Evolutionary conservation across 1,140 invertebrate species (phyloP), one percentile per base, ranked within the genome.

Genomic region (Epicauta chinensis): DNA sequence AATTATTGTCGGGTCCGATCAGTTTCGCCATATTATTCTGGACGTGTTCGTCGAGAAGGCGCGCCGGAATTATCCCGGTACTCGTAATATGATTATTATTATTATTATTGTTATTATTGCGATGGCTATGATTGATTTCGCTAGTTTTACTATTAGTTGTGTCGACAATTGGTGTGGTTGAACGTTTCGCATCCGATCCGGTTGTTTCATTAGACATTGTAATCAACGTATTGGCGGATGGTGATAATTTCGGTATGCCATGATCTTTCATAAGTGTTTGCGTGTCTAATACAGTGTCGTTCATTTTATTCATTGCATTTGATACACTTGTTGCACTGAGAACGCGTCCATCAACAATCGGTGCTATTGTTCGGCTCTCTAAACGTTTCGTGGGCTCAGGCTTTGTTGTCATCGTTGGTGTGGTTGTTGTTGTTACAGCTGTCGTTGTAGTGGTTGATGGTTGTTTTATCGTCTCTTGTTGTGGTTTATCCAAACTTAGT

Each of bases 261-360:
- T 59, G 59, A 14, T 70, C 68, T 39, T 64, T 67, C 16, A 67
- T 63, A 14, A 70, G 51, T 12, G 68, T 67, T 53, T 69, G 61
- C 13, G 68, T 61, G 51, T 70, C 62, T 34, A 70, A 48, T 35
- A 70, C 68, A 13, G 68, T 70, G 43, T 70, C 66, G 55, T 69
- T 70, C 68, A 70, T 70, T 60, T 60, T 66, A 49, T 69, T 68
- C 30, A 70, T 66, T 14, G 68, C 68, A 13, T 63, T 62, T 12
- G 66, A 65, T 11, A 70, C 68, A 51, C 67, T 70, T 17, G 65
- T 69, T 23, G 68, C 65, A 53, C 67, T 70, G 31, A 69, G 51
- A 15, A 66, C 58, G 40, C 66, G 58, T 9, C 63, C 63, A 45
- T 65, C 63, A 10, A 65, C 56, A 47, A 68, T 65, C 11, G 66